A percentile compares a stretch with the other conserved stretches of the same genome.
phyloP scores from a whole-genome alignment of 1,140 invertebrate species.

The Epicauta chinensis region DNA sequence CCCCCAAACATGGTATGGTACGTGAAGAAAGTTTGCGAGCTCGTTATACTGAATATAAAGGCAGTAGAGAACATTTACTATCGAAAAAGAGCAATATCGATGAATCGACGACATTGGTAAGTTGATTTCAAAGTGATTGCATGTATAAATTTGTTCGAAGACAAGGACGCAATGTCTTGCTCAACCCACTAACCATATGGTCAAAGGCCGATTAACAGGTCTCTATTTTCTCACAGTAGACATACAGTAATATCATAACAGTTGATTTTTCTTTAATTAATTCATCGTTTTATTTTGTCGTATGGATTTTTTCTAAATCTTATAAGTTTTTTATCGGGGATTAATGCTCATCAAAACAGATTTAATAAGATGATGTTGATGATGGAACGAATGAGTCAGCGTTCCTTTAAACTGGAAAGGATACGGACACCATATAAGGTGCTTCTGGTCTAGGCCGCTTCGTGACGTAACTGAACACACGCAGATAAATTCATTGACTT shows the following conservation, averaged over 20 bases:
- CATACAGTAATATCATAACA: neutral
- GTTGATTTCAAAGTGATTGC: constrained; percentile 18
- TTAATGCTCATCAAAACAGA: no score
- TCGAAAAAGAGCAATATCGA: constrained; percentile 19
- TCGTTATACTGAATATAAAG: constrained; percentile 50
- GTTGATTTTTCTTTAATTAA: no score
- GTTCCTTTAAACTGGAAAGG: no score
- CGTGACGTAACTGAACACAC: constrained; percentile 1
- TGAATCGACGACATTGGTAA: constrained; percentile 22
- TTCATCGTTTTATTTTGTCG: no score
- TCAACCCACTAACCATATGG: constrained; percentile 16
- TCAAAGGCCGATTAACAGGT: constrained; percentile 12
- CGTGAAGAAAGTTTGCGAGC: constrained; percentile 49
- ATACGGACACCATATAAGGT: constrained; percentile 1
- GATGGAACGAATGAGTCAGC: no score
- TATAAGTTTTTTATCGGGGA: no score
- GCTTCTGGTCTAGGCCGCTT: constrained; percentile 7
- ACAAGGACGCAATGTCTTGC: constrained; percentile 3
- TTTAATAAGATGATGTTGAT: no score
- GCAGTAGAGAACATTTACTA: constrained; percentile 37
- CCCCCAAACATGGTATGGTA: constrained; percentile 39
- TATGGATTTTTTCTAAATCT: no score
- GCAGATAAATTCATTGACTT: no score
- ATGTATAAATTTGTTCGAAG: neutral
- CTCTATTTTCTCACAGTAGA: neutral